Conservation (phyloP, 2,888 invertebrate species). For the Apamea anceps region DNA sequence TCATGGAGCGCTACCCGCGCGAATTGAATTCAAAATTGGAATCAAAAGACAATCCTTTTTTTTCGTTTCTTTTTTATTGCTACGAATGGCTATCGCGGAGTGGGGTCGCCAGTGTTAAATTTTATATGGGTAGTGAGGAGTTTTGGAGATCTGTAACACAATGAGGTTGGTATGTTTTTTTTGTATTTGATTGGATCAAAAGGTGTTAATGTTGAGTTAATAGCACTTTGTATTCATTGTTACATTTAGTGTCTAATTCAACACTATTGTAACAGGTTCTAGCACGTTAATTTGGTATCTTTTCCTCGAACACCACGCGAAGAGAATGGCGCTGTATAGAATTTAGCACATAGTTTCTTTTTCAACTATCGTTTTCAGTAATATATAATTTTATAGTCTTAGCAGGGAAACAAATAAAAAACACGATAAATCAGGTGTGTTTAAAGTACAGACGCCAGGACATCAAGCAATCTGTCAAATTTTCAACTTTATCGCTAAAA, state of each 20-base stretch:
- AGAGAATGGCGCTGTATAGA: neutral
- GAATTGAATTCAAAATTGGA: constrained; percentile 90
- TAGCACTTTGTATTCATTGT: constrained; percentile 8
- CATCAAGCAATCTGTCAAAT: no score
- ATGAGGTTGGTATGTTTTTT: constrained; percentile 57
- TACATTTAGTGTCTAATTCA: neutral
- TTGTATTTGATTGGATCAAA: constrained; percentile 44
- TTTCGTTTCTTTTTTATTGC: constrained; percentile 82
- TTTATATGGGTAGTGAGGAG: constrained; percentile 80
- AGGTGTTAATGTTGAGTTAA: constrained; percentile 44
- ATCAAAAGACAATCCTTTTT: constrained; percentile 89
- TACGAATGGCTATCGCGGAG: constrained; percentile 81
- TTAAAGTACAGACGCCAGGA: no score
- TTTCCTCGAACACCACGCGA: neutral
- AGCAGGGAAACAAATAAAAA: neutral
- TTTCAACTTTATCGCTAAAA: no score
- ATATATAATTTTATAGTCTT: neutral
- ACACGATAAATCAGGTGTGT: neutral
- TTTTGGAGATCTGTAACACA: constrained; percentile 67
- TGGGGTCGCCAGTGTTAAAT: constrained; percentile 83
- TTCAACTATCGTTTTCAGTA: neutral
- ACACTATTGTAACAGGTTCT: neutral
- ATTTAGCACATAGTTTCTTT: neutral
- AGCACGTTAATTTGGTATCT: neutral
- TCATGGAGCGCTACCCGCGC: constrained; percentile 87